These are phyloP conservation scores for Holotrichia oblita DNA, from an alignment of 1,140 invertebrate genomes.

Conservation along the genomic window DNA sequence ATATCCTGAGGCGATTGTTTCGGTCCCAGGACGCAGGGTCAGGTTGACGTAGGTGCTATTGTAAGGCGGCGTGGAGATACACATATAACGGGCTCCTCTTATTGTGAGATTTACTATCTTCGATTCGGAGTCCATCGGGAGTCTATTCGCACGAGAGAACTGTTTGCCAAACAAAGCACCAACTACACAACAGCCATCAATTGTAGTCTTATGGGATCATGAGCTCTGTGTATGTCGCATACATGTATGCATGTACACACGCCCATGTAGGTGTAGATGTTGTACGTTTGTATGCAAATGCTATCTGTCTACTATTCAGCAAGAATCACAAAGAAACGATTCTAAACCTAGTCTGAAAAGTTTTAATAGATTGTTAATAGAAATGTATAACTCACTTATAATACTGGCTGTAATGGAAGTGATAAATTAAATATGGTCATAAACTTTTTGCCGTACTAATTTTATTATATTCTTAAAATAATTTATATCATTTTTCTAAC, in stretches of 20 bases:
- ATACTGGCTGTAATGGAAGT: too few species aligned
- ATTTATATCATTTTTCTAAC: too few species aligned
- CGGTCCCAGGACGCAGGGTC: background rate
- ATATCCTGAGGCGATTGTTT: constrained; percentile 26
- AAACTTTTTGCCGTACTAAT: too few species aligned
- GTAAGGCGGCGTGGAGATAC: constrained; percentile 6
- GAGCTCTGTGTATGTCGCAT: background rate
- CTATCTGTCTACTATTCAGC: background rate
- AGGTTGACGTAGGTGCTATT: constrained; percentile 26
- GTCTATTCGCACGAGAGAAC: constrained; percentile 42
- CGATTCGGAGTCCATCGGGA: constrained; percentile 46
- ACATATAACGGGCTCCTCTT: constrained; percentile 37
- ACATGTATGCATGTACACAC: background rate
- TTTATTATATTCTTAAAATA: too few species aligned
- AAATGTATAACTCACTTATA: too few species aligned
- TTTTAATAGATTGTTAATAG: too few species aligned
- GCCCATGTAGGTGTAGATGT: background rate
- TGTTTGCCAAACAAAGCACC: constrained; percentile 45
- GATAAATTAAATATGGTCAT: too few species aligned
- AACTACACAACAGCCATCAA: constrained; percentile 44
- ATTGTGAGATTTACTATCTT: constrained; percentile 49
- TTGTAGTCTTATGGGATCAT: constrained; percentile 45
- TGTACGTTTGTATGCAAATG: background rate
- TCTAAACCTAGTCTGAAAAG: background rate
- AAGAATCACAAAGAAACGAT: background rate